Evolutionary conservation across 2,888 invertebrate genomes (phyloP).

Genomic region (Yponomeuta cagnagella): DNA sequence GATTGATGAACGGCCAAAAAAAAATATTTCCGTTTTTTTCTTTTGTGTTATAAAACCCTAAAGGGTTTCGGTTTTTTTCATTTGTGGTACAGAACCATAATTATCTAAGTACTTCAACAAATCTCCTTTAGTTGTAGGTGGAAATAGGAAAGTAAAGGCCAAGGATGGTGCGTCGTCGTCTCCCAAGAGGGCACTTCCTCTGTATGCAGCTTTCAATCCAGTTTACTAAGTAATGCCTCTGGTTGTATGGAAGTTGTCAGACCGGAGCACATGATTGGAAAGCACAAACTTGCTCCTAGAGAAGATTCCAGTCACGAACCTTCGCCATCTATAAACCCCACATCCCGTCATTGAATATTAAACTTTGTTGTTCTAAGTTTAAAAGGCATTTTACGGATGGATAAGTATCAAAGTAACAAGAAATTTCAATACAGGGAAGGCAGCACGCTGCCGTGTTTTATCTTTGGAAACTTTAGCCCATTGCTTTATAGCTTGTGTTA

Average conservation of each 20-base stretch:
- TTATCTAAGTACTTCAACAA: background rate
- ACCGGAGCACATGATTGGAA: conserved; percentile 9
- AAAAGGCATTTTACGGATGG: background rate
- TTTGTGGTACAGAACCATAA: too few relatives aligned
- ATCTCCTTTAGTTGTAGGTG: background rate
- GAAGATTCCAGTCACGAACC: conserved; percentile 12
- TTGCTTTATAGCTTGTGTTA: background rate
- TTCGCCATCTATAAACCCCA: background rate
- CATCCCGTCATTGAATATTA: conserved; percentile 1
- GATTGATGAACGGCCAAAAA: too few relatives aligned
- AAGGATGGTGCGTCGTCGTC: background rate
- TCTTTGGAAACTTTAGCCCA: background rate
- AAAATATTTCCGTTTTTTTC: too few relatives aligned
- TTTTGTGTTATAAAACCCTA: too few relatives aligned
- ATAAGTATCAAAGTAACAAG: background rate
- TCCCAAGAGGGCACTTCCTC: background rate
- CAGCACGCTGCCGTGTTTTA: background rate
- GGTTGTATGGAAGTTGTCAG: background rate
- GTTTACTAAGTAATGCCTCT: background rate
- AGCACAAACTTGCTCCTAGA: conserved; percentile 6
- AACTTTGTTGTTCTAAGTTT: background rate
- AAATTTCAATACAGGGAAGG: background rate
- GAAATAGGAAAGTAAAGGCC: conserved; percentile 1
- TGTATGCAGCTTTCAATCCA: conserved; percentile 13
- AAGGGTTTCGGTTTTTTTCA: too few relatives aligned